Evolutionary conservation across 2,888 invertebrate species (phyloP), one percentile per base, ranked within the genome.

Genomic region (Nomada fucata): DNA sequence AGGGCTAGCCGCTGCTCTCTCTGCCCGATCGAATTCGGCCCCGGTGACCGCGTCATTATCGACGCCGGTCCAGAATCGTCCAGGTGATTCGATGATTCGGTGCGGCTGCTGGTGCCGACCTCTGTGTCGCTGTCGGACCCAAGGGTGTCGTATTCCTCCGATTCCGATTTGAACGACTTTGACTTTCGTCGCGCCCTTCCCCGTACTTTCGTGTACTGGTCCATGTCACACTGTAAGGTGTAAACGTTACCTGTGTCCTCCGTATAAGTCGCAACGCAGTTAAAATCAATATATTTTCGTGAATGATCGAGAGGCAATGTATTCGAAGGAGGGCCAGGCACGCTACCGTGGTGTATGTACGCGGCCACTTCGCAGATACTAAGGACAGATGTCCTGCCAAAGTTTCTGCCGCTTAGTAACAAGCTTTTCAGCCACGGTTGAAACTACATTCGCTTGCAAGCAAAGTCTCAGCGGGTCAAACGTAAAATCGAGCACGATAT

Each of bases 101-200:
- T 94, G 57, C 94, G 94, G 90, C 94, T 94, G 81, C 94, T 94
- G 65, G 94, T 94, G 11, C 94, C 94, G 75, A 93, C 93, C 83
- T 93, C 94, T n/a, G 95, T 94, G 86, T 95, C 95, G 86, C 94
- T 95, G 89, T 95, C 95, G 63, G 95, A 95, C 79, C 95, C 95
- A 42, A 95, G 91, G 57, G 95, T 95, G 88, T 95, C 95, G 86
- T 95, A 95, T 87, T 95, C 95, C 87, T 95, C 95, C 20, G 95
- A 95, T 87, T 95, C 95, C 5, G 95, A 95, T 87, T 95, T 95
- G 82, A 94, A 94, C 4, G 94, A 93, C 88, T 94, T 94, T 0
- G 94, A 94, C 84, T 95, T 94, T 74, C 94, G 94, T 61, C 94
- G 94, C 50, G 94, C 92, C 13, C 94, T 92, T 81, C 94, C 91